Evolutionary conservation across 2,797 vertebrate species (phyloP).

Genomic region (Jordanella pulchra): DNA sequence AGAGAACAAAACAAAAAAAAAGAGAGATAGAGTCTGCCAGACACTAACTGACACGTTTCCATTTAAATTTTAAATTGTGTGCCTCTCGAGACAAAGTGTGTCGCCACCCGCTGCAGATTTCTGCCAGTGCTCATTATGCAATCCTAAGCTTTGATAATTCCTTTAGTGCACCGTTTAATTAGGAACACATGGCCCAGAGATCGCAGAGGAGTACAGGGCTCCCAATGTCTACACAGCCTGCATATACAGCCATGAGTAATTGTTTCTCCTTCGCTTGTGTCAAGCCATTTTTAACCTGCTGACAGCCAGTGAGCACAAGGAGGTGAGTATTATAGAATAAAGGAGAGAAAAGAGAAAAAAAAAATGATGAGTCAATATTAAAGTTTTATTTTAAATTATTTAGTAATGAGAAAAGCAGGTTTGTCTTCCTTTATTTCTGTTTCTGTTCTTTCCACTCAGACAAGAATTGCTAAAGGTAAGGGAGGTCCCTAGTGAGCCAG

Average conservation of each 20-base stretch:
- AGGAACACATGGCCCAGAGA: slow-evolving; percentile 77
- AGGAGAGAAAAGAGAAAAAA: slow-evolving; percentile 24
- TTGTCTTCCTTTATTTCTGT: slow-evolving; percentile 2
- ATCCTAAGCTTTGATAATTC: slow-evolving; percentile 75
- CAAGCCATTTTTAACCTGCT: slow-evolving; percentile 77
- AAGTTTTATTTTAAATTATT: slow-evolving; percentile 13
- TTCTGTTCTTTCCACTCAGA: slow-evolving; percentile 27
- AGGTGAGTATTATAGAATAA: slow-evolving; percentile 34
- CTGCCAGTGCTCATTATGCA: slow-evolving; percentile 74
- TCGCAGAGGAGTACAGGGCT: slow-evolving; percentile 64
- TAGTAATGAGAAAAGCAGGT: slow-evolving; percentile 26
- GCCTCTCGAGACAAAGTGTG: slow-evolving; percentile 67
- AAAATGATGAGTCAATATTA: slow-evolving; percentile 26
- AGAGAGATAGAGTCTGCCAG: slow-evolving; percentile 20
- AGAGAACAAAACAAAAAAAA: neutral
- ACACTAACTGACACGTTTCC: slow-evolving; percentile 56
- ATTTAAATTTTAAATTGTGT: slow-evolving; percentile 51
- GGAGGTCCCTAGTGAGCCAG: slow-evolving; percentile 73
- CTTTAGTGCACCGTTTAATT: slow-evolving; percentile 76
- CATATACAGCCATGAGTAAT: slow-evolving; percentile 72
- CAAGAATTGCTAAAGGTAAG: slow-evolving; percentile 59
- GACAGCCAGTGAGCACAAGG: slow-evolving; percentile 67
- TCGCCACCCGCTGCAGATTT: slow-evolving; percentile 62
- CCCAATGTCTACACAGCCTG: slow-evolving; percentile 72
- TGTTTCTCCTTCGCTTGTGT: slow-evolving; percentile 71